Evolutionary conservation across 2,888 invertebrate genomes (phyloP), one percentile per base, ranked within the genome.

Genomic region (Tridacna gigas): DNA sequence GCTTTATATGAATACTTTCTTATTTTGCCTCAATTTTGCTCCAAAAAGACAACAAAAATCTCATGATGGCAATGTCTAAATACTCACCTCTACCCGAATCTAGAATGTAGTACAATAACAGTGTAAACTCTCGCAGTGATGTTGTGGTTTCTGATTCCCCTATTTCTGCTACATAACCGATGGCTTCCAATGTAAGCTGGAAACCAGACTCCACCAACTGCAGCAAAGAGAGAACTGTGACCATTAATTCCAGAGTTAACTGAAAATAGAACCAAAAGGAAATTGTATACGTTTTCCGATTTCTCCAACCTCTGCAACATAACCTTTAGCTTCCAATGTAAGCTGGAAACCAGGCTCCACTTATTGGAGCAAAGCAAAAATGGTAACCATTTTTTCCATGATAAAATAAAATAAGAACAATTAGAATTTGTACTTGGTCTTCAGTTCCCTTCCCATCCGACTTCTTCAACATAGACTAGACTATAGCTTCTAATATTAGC

Each of bases 211-310:
- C 83, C 5, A 78, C 9, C 13, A 71, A 18, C 3, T 74, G 15
- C 1, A 84, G 65, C 13, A 84, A 0, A 15, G 79, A 71, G 15
- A 83, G 20, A 12, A 83, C 79, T 13, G 26, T 13, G 0, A 79
- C 74, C 65, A 83, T 79, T 0, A 81, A 15, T 63, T 89, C 89
- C 2, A 84, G 63, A 0, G 86, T 83, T 0, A 79, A 60, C 89
- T 89, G 69, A 7, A 83, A 63, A 37, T 37, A 37, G 37, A 37
- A 37, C 37, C 37, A 37, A 37, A 37, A 37, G 7, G 37, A 37
- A 37, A 37, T 7, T 37, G 37, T 37, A 37, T 37, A 4, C 37
- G 7, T 37, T 37, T 37, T 7, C 37, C 37, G 7, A 4, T 37
- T 37, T 7, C 37, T 37, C 7, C 37, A 37, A 7, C 7, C 7